Evolutionary conservation across 1,140 invertebrate species (phyloP).

Genomic region (Drosophila eugracilis): DNA sequence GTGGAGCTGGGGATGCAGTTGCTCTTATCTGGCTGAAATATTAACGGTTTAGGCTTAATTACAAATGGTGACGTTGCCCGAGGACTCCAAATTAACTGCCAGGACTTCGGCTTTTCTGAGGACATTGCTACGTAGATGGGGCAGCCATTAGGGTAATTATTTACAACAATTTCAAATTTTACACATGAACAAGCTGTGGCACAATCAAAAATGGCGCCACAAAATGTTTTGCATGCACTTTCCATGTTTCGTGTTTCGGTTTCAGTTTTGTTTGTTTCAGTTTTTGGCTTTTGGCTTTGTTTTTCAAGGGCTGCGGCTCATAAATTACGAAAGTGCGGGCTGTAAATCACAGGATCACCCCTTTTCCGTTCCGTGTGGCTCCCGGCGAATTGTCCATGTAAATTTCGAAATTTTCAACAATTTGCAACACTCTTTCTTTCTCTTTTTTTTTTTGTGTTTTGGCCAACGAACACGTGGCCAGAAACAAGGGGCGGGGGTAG

Average conservation of each 20-base stretch:
- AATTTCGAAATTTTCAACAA: slow-evolving; percentile 75
- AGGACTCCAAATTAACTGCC: slow-evolving; percentile 68
- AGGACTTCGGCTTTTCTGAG: background rate
- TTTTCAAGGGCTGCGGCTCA: slow-evolving; percentile 52
- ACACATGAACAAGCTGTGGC: slow-evolving; percentile 68
- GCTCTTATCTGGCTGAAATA: slow-evolving; percentile 78
- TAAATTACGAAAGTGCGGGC: slow-evolving; percentile 71
- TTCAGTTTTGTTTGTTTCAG: slow-evolving; percentile 3
- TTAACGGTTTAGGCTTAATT: slow-evolving; percentile 83
- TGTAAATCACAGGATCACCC: slow-evolving; percentile 67
- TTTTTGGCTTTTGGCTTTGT: slow-evolving; percentile 21
- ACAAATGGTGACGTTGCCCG: slow-evolving; percentile 70
- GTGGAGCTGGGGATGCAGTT: slow-evolving; percentile 28
- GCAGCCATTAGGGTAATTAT: slow-evolving; percentile 78
- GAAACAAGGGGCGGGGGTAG: slow-evolving; percentile 15
- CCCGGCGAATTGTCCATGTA: slow-evolving; percentile 57
- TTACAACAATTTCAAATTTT: slow-evolving; percentile 83
- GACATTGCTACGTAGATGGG: background rate
- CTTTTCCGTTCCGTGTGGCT: slow-evolving; percentile 17
- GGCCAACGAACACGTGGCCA: slow-evolving; percentile 62
- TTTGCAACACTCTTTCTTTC: slow-evolving; percentile 66
- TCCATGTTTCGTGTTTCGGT: slow-evolving; percentile 26
- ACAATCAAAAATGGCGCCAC: slow-evolving; percentile 68
- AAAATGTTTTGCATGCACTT: slow-evolving; percentile 76
- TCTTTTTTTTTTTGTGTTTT: slow-evolving; percentile 55